Conservation (phyloP, 2,113 vertebrate species). For the Myocastor coypus region DNA sequence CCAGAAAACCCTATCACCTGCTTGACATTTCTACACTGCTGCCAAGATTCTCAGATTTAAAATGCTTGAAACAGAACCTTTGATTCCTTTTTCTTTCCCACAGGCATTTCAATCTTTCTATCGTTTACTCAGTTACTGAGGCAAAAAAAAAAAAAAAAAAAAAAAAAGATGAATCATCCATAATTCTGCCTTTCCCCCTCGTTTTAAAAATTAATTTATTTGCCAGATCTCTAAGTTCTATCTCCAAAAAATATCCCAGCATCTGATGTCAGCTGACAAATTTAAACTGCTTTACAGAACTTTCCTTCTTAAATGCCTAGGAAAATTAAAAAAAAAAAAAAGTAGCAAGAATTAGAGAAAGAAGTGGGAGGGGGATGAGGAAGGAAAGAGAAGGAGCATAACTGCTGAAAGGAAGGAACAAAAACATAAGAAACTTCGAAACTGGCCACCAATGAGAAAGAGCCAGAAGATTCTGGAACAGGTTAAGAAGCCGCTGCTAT, state of each 20-base stretch:
- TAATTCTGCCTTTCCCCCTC: not conserved
- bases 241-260: not conserved
- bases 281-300: slow-evolving; percentile 27
- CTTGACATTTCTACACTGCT: not conserved
- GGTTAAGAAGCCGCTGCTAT: not conserved
- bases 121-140: not conserved
- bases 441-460: not conserved
- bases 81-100: not conserved
- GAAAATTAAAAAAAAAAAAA: not conserved
- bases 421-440: not conserved
- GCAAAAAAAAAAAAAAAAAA: not conserved
- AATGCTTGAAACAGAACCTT: not conserved
- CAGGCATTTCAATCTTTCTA: not conserved
- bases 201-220: slow-evolving; percentile 31
- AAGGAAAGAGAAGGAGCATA: not conserved
- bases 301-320: not conserved
- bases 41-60: slow-evolving; percentile 42
- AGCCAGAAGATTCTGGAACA: not conserved
- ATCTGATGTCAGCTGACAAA: slow-evolving; percentile 35
- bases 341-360: not conserved
- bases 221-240: not conserved
- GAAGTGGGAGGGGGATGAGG: not conserved
- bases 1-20: not conserved
- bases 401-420: not conserved
- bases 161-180: not conserved